Evolutionary conservation across 2,797 vertebrate genomes (phyloP).

Genomic region (Neosilurus mollespiculum): DNA sequence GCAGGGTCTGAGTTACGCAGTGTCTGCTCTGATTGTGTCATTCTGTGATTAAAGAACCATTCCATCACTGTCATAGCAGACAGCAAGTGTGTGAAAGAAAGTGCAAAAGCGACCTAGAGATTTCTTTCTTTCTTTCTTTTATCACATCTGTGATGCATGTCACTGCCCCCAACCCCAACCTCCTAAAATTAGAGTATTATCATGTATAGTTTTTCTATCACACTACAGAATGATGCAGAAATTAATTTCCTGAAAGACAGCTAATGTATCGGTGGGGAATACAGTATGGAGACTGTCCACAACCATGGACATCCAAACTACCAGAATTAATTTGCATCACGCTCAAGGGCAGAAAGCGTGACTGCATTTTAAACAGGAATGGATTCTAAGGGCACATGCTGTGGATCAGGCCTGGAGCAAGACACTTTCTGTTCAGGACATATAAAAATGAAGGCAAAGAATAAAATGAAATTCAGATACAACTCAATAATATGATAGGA

Average conservation of each 20-base stretch:
- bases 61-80: background rate
- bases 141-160: conserved; percentile 13
- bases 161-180: conserved; percentile 38
- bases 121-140: background rate
- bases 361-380: conserved; percentile 54
- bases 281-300: conserved; percentile 54
- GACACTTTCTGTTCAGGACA: background rate
- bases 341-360: conserved; percentile 43
- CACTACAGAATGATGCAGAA: conserved; percentile 52
- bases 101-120: background rate
- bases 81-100: background rate
- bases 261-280: conserved; percentile 42
- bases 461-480: conserved; percentile 31
- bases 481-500: conserved; percentile 18
- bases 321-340: conserved; percentile 62
- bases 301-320: conserved; percentile 57
- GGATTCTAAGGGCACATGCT: conserved; percentile 45
- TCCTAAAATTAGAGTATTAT: conserved; percentile 50
- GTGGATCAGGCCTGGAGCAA: conserved; percentile 17
- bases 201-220: conserved; percentile 62
- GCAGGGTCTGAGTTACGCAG: conserved; percentile 40
- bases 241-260: conserved; percentile 63
- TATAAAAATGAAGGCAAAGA: background rate
- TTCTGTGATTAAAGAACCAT: conserved; percentile 47
- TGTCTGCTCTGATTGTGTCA: conserved; percentile 37